Evolutionary conservation across 2,888 invertebrate species (phyloP).

Genomic region (Caenorhabditis sp.): DNA sequence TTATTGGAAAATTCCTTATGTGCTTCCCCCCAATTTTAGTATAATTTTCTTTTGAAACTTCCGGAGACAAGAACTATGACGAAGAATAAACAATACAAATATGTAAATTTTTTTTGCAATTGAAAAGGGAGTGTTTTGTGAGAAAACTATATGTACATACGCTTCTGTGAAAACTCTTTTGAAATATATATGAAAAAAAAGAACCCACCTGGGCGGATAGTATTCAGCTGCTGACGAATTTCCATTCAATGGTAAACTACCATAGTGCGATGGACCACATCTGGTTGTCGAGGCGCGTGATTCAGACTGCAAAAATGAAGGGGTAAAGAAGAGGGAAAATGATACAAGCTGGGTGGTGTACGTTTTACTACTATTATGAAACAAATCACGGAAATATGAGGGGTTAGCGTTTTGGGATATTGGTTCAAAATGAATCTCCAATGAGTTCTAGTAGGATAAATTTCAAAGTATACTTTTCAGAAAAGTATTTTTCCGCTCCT

Average conservation of each 20-base stretch:
- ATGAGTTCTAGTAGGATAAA: no score
- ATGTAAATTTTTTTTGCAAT: no score
- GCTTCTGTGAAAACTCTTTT: no score
- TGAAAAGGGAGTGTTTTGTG: background rate
- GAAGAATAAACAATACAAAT: background rate
- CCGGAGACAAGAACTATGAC: slow-evolving; percentile 16
- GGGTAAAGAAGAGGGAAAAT: background rate
- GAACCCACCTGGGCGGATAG: slow-evolving; percentile 37
- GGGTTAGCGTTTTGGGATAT: no score
- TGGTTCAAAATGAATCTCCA: no score
- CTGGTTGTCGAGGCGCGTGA: slow-evolving; percentile 41
- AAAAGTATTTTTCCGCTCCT: no score
- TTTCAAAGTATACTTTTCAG: no score
- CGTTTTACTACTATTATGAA: no score
- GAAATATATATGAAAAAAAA: slow-evolving; percentile 5
- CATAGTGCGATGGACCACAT: slow-evolving; percentile 39
- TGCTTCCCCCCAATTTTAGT: slow-evolving; percentile 6
- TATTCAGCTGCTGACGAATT: slow-evolving; percentile 25
- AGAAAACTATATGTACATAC: slow-evolving; percentile 2
- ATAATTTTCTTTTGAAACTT: slow-evolving; percentile 21
- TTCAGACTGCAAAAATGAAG: slow-evolving; percentile 22
- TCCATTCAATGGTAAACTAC: slow-evolving; percentile 36
- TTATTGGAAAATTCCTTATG: no score
- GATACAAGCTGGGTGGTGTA: no score
- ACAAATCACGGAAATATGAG: no score